Evolutionary conservation across 2,797 vertebrate genomes (phyloP).

Genomic region (Oceanodroma leucorhoa): DNA sequence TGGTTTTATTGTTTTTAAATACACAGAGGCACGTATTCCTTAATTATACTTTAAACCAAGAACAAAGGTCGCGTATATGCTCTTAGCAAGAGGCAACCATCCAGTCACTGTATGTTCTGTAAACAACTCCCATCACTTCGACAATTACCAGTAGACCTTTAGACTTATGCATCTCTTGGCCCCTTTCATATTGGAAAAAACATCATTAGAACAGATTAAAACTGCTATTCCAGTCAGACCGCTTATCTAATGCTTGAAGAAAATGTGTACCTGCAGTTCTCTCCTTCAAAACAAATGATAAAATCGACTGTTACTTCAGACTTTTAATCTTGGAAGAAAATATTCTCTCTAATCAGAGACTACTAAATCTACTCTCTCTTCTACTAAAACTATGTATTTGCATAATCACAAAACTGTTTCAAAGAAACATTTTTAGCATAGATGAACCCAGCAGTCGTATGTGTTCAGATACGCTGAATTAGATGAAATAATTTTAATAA

Average conservation of each 20-base stretch:
- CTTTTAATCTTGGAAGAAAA: not conserved
- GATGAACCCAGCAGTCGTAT: not conserved
- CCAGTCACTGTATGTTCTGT: not conserved
- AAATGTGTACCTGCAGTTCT: constrained; percentile 36
- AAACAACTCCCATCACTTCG: constrained; percentile 56
- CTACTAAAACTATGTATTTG: not conserved
- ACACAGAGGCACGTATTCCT: constrained; percentile 3
- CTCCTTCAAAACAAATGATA: constrained; percentile 42
- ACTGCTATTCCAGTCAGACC: constrained; percentile 46
- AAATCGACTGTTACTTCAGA: constrained; percentile 18
- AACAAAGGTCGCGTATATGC: not conserved
- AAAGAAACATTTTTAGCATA: not conserved
- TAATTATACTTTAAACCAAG: constrained; percentile 59
- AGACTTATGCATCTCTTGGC: constrained; percentile 56
- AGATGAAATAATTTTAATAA: not conserved
- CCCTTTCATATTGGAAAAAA: constrained; percentile 47
- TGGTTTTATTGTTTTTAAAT: constrained; percentile 45
- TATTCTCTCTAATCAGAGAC: constrained; percentile 13
- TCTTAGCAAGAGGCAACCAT: not conserved
- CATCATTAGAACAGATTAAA: constrained; percentile 61
- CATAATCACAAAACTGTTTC: constrained; percentile 4
- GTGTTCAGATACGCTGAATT: not conserved
- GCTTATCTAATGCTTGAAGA: constrained; percentile 42
- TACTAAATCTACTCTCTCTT: not conserved
- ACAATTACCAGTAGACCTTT: constrained; percentile 64